Base-by-base conservation (phyloP, 2,888 invertebrate species). In the Geotrupes spiniger region DNA sequence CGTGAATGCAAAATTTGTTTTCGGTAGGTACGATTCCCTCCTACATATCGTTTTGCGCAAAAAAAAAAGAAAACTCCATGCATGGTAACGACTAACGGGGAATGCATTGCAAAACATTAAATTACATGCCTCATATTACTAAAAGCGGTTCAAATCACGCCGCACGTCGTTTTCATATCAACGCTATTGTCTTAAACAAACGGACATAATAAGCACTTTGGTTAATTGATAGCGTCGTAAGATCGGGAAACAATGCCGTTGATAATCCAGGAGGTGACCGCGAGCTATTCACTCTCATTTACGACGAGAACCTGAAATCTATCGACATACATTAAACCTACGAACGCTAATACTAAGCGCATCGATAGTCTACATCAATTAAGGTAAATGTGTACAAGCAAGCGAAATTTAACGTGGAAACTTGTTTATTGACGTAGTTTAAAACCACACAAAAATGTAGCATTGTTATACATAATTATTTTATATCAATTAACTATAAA, bases 191-290 rank as follows among this genome's bases (percentile, higher is more conserved):
- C 47, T 60, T 58, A 61, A 57, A 49, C 49, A 58, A 59, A 59
- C 57, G 59, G 53, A 59, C 57, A 58, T 64, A 64, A 64, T 63
- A 63, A 63, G 58, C 57, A 62, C 60, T 60, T 60, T 57, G 54
- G 53, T 58, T 62, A 63, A 62, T 63, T 64, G 64, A 64, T 64
- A 63, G 54, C 56, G 54, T 59, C 58, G 54, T 49, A 50, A 61
- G 63, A 64, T 64, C 55, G 55, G 46, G 51, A 60, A 59, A 64
- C 63, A 63, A 63, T 63, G 56, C 53, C 49, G 51, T 17, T 39
- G 49, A 52, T 52, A 52, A 52, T 36, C 38, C 42, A 31, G 37
- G 49, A 51, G 59, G 56, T 60, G 62, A 58, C 60, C 54, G 49
- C 46, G 48, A 53, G 45, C 38, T 14, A 15, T 33, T 14, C 15